Conservation (phyloP, 2,888 invertebrate genomes). For the Aspidiotus rigidus region DNA sequence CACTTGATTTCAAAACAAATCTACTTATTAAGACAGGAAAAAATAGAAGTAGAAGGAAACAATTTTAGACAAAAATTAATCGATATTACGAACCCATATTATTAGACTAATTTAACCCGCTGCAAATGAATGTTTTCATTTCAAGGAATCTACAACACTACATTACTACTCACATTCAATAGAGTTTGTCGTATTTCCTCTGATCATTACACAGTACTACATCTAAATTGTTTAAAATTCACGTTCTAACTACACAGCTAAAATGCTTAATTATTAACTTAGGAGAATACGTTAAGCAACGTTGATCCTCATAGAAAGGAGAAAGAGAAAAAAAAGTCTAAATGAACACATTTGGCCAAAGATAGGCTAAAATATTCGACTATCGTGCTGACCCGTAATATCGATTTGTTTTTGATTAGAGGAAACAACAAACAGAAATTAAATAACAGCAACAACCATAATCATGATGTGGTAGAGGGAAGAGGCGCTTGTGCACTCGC, state of each 20-base stretch:
- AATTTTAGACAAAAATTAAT: neutral
- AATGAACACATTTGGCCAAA: neutral
- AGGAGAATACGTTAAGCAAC: neutral
- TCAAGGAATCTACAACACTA: neutral
- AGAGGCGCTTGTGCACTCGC: slow-evolving; percentile 3
- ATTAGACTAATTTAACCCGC: no score
- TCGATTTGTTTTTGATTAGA: slow-evolving; percentile 2
- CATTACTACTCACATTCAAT: neutral
- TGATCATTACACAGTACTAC: neutral
- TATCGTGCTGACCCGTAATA: neutral
- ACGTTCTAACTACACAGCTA: no score
- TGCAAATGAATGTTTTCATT: neutral
- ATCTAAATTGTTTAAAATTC: neutral
- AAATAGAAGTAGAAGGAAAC: neutral
- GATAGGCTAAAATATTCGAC: neutral
- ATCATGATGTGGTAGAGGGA: slow-evolving; percentile 11
- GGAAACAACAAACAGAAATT: neutral
- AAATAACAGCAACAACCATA: neutral
- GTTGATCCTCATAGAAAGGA: neutral
- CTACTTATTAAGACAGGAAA: no score
- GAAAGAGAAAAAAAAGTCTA: neutral
- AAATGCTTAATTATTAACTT: no score
- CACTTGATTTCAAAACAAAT: no score
- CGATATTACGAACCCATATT: neutral
- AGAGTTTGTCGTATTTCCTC: neutral